phyloP scores from a whole-genome alignment of 2,113 vertebrate species.

The Panurus biarmicus region DNA sequence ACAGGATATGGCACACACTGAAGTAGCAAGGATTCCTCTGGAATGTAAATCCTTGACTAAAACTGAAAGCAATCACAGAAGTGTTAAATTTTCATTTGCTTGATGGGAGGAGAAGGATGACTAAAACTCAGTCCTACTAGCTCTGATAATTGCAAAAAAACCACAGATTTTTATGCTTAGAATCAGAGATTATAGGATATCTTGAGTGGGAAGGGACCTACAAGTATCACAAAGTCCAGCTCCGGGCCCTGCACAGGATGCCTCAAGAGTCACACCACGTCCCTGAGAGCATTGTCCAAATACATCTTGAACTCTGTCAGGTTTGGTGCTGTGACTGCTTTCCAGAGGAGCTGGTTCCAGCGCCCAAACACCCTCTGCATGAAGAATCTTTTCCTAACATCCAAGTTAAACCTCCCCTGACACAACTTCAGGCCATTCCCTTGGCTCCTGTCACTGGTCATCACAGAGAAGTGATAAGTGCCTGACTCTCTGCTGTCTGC shows the following conservation, averaged over 20 bases:
- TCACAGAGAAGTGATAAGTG: not conserved
- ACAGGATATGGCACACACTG: not conserved
- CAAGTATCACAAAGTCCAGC: too few species aligned
- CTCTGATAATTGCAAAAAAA: not conserved
- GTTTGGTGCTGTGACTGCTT: not conserved
- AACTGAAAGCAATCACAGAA: not conserved
- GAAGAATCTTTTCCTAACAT: not conserved
- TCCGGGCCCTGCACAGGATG: not conserved
- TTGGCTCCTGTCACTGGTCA: not conserved
- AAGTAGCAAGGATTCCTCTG: not conserved
- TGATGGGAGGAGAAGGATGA: not conserved
- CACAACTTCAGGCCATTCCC: not conserved
- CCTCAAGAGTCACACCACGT: not conserved
- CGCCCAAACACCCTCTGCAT: rapidly evolving
- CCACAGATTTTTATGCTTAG: too few species aligned
- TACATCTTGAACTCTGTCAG: not conserved
- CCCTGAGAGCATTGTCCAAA: not conserved
- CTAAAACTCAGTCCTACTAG: not conserved
- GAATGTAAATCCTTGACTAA: not conserved
- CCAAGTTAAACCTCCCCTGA: not conserved
- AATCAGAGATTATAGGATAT: not conserved
- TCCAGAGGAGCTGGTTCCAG: not conserved
- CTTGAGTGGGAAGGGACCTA: not conserved
- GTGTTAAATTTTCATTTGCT: not conserved
- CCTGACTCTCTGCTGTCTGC: not conserved